Conservation (phyloP, 2,113 vertebrate species). For the Salvelinus alpinus region DNA sequence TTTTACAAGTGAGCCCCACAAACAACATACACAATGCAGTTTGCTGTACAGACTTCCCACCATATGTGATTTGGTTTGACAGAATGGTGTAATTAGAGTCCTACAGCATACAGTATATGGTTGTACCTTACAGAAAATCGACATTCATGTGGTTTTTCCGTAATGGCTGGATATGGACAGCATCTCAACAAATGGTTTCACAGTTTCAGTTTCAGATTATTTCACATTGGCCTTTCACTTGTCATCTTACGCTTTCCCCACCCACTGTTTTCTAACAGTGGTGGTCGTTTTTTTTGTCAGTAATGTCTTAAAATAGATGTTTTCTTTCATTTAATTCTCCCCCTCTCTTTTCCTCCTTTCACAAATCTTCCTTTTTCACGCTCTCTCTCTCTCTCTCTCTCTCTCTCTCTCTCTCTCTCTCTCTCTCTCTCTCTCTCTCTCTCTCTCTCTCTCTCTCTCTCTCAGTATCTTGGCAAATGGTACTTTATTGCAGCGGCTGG, state of each 20-base stretch:
- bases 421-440: no score
- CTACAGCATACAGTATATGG: neutral
- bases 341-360: neutral
- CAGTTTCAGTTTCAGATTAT: neutral
- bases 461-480: conserved; percentile 57
- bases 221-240: no score
- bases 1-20: no score
- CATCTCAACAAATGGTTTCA: neutral
- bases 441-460: neutral
- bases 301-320: neutral
- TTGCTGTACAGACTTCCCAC: neutral
- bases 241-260: neutral
- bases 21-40: no score
- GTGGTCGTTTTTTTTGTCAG: no score
- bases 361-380: neutral
- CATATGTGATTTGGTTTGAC: neutral
- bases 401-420: no score
- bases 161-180: neutral
- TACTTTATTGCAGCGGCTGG: conserved; percentile 54
- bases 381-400: no score
- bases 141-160: neutral
- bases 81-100: neutral
- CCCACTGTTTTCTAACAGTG: neutral
- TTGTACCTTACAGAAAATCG: neutral
- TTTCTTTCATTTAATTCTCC: neutral